These are phyloP conservation scores for Salarias fasciatus DNA, from an alignment of 2,797 vertebrate genomes.

Conservation along the genomic window DNA sequence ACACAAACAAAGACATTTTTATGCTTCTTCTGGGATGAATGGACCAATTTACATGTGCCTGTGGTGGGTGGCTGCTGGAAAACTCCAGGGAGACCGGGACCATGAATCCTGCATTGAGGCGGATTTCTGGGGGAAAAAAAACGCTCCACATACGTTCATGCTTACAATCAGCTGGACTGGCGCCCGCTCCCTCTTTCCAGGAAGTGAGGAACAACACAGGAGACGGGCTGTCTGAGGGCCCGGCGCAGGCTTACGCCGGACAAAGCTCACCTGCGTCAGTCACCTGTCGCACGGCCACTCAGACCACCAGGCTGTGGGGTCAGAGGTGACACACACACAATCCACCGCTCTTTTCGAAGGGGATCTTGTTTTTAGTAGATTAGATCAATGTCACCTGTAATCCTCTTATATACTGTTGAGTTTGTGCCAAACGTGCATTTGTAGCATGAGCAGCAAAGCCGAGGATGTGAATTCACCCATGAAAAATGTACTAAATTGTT, in stretches of 20 bases:
- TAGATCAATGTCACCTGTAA: too few species aligned
- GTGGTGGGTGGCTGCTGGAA: conserved; percentile 74
- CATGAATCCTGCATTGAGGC: conserved; percentile 83
- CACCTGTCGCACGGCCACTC: conserved; percentile 50
- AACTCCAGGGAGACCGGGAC: conserved; percentile 68
- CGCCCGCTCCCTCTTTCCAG: conserved; percentile 23
- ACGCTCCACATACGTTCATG: conserved; percentile 65
- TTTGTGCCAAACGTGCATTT: too few species aligned
- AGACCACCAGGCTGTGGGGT: conserved; percentile 23
- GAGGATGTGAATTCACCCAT: too few species aligned
- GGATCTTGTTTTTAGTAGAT: background rate
- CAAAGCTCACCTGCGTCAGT: conserved; percentile 47
- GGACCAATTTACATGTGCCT: conserved; percentile 75
- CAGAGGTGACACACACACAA: conserved; percentile 23
- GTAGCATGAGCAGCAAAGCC: too few species aligned
- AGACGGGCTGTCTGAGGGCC: conserved; percentile 26
- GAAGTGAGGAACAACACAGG: conserved; percentile 28
- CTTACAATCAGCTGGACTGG: conserved; percentile 71
- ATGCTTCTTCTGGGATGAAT: conserved; percentile 80
- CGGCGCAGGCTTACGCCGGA: conserved; percentile 14
- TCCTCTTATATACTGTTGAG: too few species aligned
- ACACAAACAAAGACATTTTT: conserved; percentile 76
- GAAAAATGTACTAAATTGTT: too few species aligned
- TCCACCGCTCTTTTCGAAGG: conserved; percentile 20
- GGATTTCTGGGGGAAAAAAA: conserved; percentile 64